Evolutionary conservation across 2,113 vertebrate genomes (phyloP).

Genomic region (Rhynchomys soricoides): DNA sequence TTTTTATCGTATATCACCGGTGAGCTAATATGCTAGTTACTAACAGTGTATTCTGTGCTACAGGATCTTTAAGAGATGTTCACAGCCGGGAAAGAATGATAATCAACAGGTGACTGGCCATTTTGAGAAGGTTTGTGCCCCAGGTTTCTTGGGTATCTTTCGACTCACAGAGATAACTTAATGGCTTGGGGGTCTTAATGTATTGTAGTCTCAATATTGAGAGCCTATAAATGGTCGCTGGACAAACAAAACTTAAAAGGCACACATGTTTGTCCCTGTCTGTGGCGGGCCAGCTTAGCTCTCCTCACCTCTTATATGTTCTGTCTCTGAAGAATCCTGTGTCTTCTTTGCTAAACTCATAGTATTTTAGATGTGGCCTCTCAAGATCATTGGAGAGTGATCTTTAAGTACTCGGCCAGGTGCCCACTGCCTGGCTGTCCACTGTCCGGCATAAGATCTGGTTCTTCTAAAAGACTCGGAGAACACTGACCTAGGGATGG

Average conservation of each 20-base stretch:
- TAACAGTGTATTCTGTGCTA: neutral
- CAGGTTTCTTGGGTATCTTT: constrained; percentile 11
- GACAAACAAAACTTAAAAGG: neutral
- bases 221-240: neutral
- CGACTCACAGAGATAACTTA: neutral
- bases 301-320: too few species aligned
- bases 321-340: neutral
- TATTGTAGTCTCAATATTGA: constrained; percentile 19
- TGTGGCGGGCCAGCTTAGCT: neutral
- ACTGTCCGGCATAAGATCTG: neutral
- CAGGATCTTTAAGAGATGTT: neutral
- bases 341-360: neutral
- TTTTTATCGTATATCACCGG: neutral
- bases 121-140: neutral
- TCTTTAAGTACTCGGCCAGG: neutral
- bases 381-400: constrained; percentile 20
- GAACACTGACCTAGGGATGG: neutral
- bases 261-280: neutral
- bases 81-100: neutral
- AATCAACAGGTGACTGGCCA: neutral
- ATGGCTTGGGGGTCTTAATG: neutral
- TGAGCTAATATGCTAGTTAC: neutral
- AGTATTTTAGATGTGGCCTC: neutral
- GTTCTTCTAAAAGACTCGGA: neutral
- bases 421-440: neutral